These are phyloP conservation scores for Myiozetetes cayanensis DNA, from an alignment of 2,113 vertebrate genomes.

Conservation along the genomic window DNA sequence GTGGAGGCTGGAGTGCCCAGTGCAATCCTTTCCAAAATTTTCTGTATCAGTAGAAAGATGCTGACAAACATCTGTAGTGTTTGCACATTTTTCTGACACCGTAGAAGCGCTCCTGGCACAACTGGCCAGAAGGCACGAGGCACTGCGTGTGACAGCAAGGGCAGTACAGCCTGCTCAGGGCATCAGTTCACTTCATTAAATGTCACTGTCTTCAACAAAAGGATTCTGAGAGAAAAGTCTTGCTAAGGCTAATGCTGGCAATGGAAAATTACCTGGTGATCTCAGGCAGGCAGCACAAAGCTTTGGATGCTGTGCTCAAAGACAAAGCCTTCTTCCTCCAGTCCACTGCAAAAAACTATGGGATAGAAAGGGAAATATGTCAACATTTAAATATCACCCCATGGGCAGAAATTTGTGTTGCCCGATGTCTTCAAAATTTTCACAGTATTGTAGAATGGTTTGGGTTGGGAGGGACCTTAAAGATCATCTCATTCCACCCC, in stretches of 20 bases:
- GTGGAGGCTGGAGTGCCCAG: not conserved
- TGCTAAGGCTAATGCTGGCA: not conserved
- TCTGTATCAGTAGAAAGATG: not conserved
- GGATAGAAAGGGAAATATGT: not conserved
- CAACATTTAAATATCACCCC: not conserved
- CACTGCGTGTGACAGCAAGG: not conserved
- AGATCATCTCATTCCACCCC: not conserved
- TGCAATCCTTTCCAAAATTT: not conserved
- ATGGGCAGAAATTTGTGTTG: not conserved
- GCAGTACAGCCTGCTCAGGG: not conserved
- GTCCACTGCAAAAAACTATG: rapidly evolving
- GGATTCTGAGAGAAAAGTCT: not conserved
- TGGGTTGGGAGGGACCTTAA: not conserved
- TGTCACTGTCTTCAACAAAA: not conserved
- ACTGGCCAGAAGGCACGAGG: not conserved
- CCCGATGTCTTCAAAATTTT: not conserved
- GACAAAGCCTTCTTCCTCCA: not conserved
- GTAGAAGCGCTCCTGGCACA: not conserved
- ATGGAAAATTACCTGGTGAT: not conserved
- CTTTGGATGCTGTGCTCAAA: not conserved
- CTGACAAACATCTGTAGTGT: not conserved
- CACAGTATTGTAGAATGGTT: not conserved
- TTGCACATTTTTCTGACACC: not conserved
- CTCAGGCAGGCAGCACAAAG: not conserved
- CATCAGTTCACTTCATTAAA: not conserved